phyloP scores from a whole-genome alignment of 2,888 invertebrate species.

The Phaedon cochleariae region DNA sequence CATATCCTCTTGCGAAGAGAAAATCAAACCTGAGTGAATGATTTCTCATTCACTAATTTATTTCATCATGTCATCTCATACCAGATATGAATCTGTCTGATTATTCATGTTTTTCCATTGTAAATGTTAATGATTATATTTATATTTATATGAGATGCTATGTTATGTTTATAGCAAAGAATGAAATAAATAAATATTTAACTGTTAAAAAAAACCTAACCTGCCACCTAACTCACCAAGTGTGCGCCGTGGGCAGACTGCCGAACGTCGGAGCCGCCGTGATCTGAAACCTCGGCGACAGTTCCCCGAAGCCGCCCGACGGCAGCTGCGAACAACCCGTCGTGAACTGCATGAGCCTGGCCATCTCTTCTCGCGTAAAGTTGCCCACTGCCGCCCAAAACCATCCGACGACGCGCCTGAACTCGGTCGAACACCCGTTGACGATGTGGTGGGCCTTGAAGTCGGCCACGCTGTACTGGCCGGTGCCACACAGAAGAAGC shows the following conservation, averaged over 20 bases:
- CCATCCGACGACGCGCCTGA: slow-evolving; percentile 86
- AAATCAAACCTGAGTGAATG: too few species aligned
- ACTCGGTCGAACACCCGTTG: slow-evolving; percentile 82
- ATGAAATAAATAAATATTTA: too few species aligned
- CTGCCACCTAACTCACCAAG: slow-evolving; percentile 71
- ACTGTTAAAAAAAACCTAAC: too few species aligned
- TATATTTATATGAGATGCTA: too few species aligned
- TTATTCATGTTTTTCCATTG: too few species aligned
- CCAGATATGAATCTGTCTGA: too few species aligned
- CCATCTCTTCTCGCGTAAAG: slow-evolving; percentile 93
- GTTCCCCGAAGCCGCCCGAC: slow-evolving; percentile 87
- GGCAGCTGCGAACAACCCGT: slow-evolving; percentile 93
- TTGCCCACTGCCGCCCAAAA: slow-evolving; percentile 91
- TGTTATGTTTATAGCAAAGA: too few species aligned
- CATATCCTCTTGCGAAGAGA: too few species aligned
- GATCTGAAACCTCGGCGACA: slow-evolving; percentile 91
- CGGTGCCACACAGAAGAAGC: slow-evolving; percentile 92
- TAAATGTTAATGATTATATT: too few species aligned
- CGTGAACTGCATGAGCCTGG: slow-evolving; percentile 89
- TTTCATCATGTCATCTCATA: too few species aligned
- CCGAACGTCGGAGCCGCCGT: slow-evolving; percentile 90
- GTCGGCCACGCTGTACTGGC: slow-evolving; percentile 89
- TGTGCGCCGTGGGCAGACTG: slow-evolving; percentile 92
- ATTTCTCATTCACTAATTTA: too few species aligned
- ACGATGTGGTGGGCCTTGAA: slow-evolving; percentile 89